Percentiles rank a stretch among this genome's conserved stretches.
Conservation (phyloP, 2,797 vertebrate genomes). For the Sciurus vulgaris region DNA sequence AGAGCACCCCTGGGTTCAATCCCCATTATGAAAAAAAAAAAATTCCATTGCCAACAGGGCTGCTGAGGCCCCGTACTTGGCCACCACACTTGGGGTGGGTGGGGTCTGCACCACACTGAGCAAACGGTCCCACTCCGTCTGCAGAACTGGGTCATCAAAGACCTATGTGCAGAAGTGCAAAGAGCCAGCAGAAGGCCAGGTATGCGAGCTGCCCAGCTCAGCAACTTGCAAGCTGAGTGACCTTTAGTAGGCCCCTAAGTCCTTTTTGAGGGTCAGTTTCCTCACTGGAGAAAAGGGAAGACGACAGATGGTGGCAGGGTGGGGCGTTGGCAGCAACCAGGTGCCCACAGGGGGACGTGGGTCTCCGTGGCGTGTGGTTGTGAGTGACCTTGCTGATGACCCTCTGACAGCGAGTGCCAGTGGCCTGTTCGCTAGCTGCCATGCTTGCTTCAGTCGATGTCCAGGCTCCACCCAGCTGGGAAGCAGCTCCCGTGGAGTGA, state of each 20-base stretch:
- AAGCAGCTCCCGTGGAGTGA: background rate
- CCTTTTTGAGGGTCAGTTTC: background rate
- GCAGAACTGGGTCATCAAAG: background rate
- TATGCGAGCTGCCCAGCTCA: background rate
- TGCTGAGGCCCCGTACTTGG: fast-evolving
- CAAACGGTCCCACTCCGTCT: too few species aligned
- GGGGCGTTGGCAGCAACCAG: background rate
- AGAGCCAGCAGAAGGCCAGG: background rate
- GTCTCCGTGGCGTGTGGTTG: fast-evolving
- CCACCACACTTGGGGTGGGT: fast-evolving
- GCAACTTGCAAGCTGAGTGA: background rate
- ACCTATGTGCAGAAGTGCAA: background rate
- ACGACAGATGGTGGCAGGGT: background rate
- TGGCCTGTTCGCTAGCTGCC: background rate
- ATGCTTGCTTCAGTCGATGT: background rate
- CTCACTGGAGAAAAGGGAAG: background rate
- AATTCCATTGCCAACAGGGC: background rate
- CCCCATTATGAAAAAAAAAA: too few species aligned
- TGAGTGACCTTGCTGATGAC: fast-evolving
- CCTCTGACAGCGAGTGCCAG: fast-evolving
- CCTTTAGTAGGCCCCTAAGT: background rate
- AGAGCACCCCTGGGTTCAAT: too few species aligned
- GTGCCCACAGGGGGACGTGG: too few species aligned
- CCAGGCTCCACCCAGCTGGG: background rate
- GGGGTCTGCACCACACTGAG: background rate